A percentile compares a stretch with the other conserved stretches of the same genome.
phyloP scores from a whole-genome alignment of 2,888 invertebrate species.

The Beris chalybata region DNA sequence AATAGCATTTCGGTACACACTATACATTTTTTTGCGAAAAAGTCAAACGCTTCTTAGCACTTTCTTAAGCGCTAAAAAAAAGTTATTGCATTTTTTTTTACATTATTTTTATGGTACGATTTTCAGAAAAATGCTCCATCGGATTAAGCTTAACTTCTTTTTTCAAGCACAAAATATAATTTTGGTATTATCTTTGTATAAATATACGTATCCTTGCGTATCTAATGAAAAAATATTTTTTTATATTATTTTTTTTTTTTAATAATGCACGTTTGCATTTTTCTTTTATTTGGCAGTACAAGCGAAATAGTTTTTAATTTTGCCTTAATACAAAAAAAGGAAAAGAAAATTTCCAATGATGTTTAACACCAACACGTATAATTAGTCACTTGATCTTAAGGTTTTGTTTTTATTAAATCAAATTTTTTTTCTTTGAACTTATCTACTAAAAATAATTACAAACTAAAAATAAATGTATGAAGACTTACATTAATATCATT shows the following conservation, averaged over 20 bases:
- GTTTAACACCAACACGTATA: slow-evolving; percentile 24
- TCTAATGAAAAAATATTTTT: not conserved
- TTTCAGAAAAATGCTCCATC: too few relatives aligned
- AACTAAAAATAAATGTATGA: slow-evolving; percentile 26
- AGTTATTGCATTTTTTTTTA: too few relatives aligned
- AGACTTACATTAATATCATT: slow-evolving; percentile 17
- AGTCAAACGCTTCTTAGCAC: too few relatives aligned
- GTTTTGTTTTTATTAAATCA: slow-evolving; percentile 14
- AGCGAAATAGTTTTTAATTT: slow-evolving; percentile 7
- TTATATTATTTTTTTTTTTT: not conserved
- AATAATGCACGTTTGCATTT: not conserved
- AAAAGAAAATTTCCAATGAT: slow-evolving; percentile 4
- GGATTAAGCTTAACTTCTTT: too few relatives aligned
- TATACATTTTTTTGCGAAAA: too few relatives aligned
- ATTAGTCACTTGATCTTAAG: too few relatives aligned
- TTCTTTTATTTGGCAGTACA: slow-evolving; percentile 17
- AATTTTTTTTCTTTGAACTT: slow-evolving; percentile 17
- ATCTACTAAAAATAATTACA: slow-evolving; percentile 18
- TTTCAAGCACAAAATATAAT: too few relatives aligned
- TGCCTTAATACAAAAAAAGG: not conserved
- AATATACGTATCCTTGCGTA: too few relatives aligned
- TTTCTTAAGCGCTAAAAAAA: too few relatives aligned
- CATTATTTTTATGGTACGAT: too few relatives aligned
- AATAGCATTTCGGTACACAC: too few relatives aligned
- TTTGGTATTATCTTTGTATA: too few relatives aligned